Percentiles rank a stretch among this genome's conserved stretches.
phyloP scores from a whole-genome alignment of 2,888 invertebrate genomes.

The Allolobophora icterica region DNA sequence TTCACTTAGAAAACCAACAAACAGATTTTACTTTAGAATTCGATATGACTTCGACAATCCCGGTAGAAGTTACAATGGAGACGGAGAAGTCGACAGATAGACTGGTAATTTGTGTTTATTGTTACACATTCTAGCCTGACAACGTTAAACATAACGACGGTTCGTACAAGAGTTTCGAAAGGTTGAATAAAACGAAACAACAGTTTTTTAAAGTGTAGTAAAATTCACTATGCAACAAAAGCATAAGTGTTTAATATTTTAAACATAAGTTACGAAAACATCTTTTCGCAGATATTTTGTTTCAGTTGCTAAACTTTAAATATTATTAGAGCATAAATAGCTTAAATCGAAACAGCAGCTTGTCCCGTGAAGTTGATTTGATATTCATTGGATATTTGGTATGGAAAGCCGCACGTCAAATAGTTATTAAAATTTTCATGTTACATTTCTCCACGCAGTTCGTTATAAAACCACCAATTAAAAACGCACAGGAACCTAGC shows the following conservation, averaged over 20 bases:
- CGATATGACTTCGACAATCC: slow-evolving; percentile 22
- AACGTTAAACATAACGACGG: not conserved
- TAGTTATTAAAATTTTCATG: no score
- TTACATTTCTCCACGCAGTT: no score
- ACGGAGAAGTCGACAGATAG: not conserved
- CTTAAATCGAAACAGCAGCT: not conserved
- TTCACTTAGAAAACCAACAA: slow-evolving; percentile 11
- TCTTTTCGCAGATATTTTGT: not conserved
- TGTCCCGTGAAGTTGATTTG: not conserved
- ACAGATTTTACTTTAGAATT: not conserved
- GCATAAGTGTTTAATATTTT: not conserved
- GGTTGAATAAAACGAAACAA: not conserved
- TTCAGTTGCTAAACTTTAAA: not conserved
- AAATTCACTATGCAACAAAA: not conserved
- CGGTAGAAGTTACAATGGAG: slow-evolving; percentile 25
- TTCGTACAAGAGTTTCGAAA: not conserved
- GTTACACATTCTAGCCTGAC: not conserved
- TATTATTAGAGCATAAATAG: not conserved
- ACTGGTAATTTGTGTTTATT: slow-evolving; percentile 3
- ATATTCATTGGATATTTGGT: no score
- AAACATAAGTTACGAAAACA: not conserved
- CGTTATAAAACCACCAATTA: no score
- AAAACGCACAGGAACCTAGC: no score
- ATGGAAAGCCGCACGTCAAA: no score
- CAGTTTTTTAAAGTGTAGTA: not conserved